Evolutionary conservation across 2,797 vertebrate genomes (phyloP).

Genomic region (Xerus rutilus): DNA sequence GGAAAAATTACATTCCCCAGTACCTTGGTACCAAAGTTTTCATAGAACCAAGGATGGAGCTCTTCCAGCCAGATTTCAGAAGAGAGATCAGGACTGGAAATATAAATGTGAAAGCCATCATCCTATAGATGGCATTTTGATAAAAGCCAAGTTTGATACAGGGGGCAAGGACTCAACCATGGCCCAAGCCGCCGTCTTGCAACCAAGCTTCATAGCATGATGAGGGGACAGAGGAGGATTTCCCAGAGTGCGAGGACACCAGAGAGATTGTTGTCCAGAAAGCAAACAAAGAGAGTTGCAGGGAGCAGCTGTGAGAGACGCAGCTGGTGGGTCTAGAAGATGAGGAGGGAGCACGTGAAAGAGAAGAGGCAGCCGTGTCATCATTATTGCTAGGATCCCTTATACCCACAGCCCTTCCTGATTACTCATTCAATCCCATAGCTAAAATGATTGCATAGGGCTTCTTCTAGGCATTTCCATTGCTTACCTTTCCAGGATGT

Average conservation of each 20-base stretch:
- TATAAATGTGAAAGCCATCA: neutral
- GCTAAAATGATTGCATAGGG: neutral
- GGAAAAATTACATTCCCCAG: neutral
- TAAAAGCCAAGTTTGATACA: neutral
- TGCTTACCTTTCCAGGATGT: neutral
- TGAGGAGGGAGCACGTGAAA: neutral
- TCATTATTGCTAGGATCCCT: neutral
- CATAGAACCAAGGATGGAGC: neutral
- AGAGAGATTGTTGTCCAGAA: neutral
- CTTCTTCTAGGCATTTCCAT: neutral
- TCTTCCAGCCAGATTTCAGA: neutral
- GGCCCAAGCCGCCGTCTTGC: too few relatives aligned
- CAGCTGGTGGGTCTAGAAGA: neutral
- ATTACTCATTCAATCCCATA: neutral
- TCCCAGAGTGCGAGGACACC: neutral
- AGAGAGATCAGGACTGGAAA: neutral
- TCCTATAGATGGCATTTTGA: neutral
- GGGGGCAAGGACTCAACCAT: neutral
- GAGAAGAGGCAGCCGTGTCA: neutral
- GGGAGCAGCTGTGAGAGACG: neutral
- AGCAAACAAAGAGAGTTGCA: neutral
- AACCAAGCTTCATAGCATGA: neutral
- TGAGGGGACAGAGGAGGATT: too few relatives aligned
- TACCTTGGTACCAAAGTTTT: neutral
- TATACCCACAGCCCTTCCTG: neutral